Conservation (phyloP, 2,888 invertebrate genomes). For the Melieria omissa region DNA sequence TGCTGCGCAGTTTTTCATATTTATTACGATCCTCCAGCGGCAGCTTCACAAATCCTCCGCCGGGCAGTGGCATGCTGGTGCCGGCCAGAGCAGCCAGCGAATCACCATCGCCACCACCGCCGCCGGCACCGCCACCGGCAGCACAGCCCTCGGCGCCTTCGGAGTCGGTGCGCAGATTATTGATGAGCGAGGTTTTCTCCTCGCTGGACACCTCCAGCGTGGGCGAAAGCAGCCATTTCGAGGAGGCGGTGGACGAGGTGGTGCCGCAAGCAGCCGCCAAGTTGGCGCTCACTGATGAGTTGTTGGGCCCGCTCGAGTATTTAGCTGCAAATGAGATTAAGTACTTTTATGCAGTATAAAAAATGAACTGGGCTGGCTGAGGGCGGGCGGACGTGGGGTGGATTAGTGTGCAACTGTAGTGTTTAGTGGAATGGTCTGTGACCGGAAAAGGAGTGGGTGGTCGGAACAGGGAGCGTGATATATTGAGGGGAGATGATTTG, state of each 20-base stretch:
- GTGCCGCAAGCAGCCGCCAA: constrained; percentile 46
- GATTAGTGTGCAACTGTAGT: constrained; percentile 16
- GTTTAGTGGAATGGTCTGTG: constrained; percentile 8
- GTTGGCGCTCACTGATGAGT: constrained; percentile 18
- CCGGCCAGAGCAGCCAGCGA: constrained; percentile 43
- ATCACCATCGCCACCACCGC: constrained; percentile 37
- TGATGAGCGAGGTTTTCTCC: constrained; percentile 64
- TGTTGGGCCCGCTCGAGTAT: constrained; percentile 30
- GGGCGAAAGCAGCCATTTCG: constrained; percentile 66
- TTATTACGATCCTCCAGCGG: constrained; percentile 79
- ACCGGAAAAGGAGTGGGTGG: too few relatives aligned
- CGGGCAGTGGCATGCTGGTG: constrained; percentile 55
- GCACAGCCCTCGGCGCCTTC: constrained; percentile 49
- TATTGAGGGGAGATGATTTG: not conserved
- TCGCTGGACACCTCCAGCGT: constrained; percentile 64
- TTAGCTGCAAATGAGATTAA: constrained; percentile 60
- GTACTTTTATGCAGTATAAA: constrained; percentile 67
- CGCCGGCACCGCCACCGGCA: constrained; percentile 40
- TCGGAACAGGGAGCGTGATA: too few relatives aligned
- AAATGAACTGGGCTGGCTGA: constrained; percentile 49
- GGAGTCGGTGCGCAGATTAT: constrained; percentile 59
- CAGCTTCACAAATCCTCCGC: constrained; percentile 70
- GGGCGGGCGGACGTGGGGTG: constrained; percentile 5
- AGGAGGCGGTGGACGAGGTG: constrained; percentile 60
- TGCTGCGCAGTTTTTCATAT: constrained; percentile 79